phyloP scores from a whole-genome alignment of 2,888 invertebrate genomes.

The Nymphalis c-album region DNA sequence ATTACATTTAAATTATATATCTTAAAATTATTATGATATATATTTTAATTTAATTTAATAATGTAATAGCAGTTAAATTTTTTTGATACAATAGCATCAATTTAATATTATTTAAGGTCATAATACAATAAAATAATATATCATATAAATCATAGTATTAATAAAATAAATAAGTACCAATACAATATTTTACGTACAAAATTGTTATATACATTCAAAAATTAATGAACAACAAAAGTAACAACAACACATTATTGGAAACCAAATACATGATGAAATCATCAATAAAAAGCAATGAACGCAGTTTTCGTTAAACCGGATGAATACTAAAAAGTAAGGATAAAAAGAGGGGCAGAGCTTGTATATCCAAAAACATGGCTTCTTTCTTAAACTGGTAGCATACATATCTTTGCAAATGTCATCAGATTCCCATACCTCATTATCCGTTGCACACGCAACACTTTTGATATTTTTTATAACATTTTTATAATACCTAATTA shows the following conservation, averaged over 20 bases:
- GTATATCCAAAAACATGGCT: constrained; percentile 42
- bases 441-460: constrained; percentile 32
- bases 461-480: constrained; percentile 20
- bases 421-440: constrained; percentile 29
- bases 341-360: constrained; percentile 45
- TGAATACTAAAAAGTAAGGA: constrained; percentile 41
- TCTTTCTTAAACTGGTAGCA: constrained; percentile 38
- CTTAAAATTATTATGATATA: no score
- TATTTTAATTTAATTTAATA: no score
- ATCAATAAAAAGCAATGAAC: constrained; percentile 40
- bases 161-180: background rate
- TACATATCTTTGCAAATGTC: constrained; percentile 37
- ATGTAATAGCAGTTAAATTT: no score
- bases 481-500: constrained; percentile 11
- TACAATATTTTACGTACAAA: background rate
- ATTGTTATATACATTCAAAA: constrained; percentile 34
- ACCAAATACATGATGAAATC: constrained; percentile 51
- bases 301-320: constrained; percentile 38
- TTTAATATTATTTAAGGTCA: background rate
- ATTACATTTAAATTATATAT: no score
- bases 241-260: constrained; percentile 48
- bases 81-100: no score
- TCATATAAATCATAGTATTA: background rate
- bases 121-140: background rate
- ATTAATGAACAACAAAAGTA: constrained; percentile 43